These are phyloP conservation scores for Pavo muticus DNA, from an alignment of 2,113 vertebrate species.

Conservation along the genomic window DNA sequence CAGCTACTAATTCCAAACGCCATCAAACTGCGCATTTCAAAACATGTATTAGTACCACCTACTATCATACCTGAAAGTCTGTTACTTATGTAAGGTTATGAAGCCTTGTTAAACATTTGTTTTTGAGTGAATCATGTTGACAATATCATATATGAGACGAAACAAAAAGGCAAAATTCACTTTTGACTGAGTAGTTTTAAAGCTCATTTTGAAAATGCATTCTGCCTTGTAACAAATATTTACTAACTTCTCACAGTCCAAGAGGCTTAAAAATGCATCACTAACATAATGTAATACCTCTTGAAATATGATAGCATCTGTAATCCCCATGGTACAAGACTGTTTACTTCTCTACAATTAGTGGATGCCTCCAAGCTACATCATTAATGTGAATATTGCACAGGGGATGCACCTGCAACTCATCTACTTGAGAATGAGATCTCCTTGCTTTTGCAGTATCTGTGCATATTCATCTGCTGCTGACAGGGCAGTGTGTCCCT, in stretches of 20 bases:
- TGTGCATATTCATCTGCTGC: neutral
- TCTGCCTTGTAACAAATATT: neutral
- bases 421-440: neutral
- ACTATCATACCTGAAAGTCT: neutral
- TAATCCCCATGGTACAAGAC: neutral
- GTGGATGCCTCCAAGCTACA: slow-evolving; percentile 2
- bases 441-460: neutral
- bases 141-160: neutral
- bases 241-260: neutral
- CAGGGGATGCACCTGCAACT: slow-evolving; percentile 5
- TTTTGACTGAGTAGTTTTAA: neutral
- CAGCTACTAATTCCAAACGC: neutral
- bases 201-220: neutral
- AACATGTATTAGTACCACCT: neutral
- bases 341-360: slow-evolving; percentile 11
- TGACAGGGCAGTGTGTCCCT: neutral
- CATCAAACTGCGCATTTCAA: neutral
- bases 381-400: neutral
- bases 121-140: neutral
- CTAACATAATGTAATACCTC: neutral
- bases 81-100: neutral
- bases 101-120: neutral
- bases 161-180: neutral
- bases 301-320: slow-evolving; percentile 9
- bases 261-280: slow-evolving; percentile 13